Base-by-base conservation (phyloP, 2,888 invertebrate genomes). In the Helicoverpa assulta region DNA sequence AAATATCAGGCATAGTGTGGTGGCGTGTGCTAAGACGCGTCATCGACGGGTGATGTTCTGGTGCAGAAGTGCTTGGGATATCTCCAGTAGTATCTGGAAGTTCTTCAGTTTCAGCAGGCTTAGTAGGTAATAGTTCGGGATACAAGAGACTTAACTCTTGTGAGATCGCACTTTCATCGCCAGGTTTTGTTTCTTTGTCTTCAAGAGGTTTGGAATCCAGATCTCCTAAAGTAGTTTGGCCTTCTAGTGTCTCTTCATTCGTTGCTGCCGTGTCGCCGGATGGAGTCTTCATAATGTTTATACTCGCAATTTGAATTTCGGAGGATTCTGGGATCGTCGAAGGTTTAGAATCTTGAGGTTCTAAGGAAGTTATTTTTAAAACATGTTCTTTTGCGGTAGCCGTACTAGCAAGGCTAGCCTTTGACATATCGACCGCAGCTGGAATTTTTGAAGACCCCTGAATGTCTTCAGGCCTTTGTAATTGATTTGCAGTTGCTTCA, bases 401-500 rank as follows among this genome's bases (percentile, higher is more conserved):
- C 12, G 53, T 53, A 53, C 21, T 53, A 26, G 53, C 21, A 5
- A 16, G 12, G 16, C 7, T 21, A 16, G 21, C 26, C 21, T 26
- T 26, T 12, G 47, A 5, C 47, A 47, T 47, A n/a, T 47, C 47
- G 2, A 47, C 16, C 2, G 47, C 47, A 47, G 16, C 26, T 37
- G 52, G 51, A 18, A 56, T 16, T 51, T 56, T 33, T 1, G 54
- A 51, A n/a, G 50, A 73, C 8, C 40, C 26, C 10, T 55, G 52
- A 7, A 75, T 37, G 2, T 52, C 16, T 29, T 5, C 37, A 40
- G 58, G 16, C 12, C n/a, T 10, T 54, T 50, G 16, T n/a, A 47
- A 7, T 47, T n/a, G 5, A 47, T 6, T 18, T 1, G 33, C 6
- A 69, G 50, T 33, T 50, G 69, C 47, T 57, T 76, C 58, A 8